phyloP scores from a whole-genome alignment of 2,888 invertebrate species.

The Alloscopus bannaensis region DNA sequence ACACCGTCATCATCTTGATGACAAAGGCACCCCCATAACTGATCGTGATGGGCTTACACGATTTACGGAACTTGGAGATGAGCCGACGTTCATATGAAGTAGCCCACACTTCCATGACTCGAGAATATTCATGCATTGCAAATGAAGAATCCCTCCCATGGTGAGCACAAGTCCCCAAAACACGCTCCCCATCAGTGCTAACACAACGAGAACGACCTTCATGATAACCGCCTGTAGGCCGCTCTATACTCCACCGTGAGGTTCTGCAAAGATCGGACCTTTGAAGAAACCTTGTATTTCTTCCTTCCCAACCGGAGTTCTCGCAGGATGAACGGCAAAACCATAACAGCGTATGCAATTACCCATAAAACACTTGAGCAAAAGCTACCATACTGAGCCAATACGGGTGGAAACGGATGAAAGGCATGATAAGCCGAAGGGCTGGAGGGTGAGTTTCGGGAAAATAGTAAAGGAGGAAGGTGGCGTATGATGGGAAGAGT shows the following conservation, averaged over 20 bases:
- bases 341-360: no score
- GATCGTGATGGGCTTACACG: slow-evolving; percentile 20
- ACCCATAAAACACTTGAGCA: no score
- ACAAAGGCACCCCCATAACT: slow-evolving; percentile 5
- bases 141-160: slow-evolving; percentile 11
- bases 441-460: no score
- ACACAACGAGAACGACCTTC: neutral
- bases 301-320: neutral
- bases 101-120: slow-evolving; percentile 29
- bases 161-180: neutral
- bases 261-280: neutral
- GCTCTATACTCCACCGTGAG: neutral
- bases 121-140: neutral
- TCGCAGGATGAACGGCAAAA: neutral
- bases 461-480: no score
- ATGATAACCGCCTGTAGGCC: neutral
- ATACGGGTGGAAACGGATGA: no score
- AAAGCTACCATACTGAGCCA: no score
- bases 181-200: neutral
- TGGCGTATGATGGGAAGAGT: no score
- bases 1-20: slow-evolving; percentile 15
- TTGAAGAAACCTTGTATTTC: neutral
- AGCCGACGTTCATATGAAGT: neutral
- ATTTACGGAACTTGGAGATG: slow-evolving; percentile 20
- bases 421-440: no score